Percentiles rank a stretch among this genome's conserved stretches.
These are phyloP conservation scores for Eustalomyia histrio DNA, from an alignment of 2,888 invertebrate genomes.

Conservation along the genomic window DNA sequence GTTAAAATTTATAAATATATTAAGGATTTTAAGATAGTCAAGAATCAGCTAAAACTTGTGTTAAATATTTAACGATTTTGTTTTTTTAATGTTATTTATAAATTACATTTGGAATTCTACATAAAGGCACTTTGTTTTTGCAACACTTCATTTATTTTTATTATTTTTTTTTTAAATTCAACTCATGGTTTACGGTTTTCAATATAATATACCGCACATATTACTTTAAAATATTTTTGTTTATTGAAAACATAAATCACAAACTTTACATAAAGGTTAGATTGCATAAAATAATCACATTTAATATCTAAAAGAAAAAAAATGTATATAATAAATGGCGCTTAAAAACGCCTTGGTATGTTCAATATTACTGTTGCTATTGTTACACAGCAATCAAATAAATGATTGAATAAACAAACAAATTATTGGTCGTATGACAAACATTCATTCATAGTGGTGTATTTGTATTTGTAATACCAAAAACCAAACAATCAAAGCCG, in stretches of 20 bases:
- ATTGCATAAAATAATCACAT: slow-evolving; percentile 42
- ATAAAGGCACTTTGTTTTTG: neutral
- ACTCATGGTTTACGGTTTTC: slow-evolving; percentile 22
- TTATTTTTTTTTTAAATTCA: slow-evolving; percentile 37
- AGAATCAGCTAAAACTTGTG: too few species aligned
- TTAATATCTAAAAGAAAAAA: slow-evolving; percentile 21
- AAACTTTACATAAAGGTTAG: slow-evolving; percentile 25
- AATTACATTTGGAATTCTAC: too few species aligned
- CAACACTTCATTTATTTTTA: neutral
- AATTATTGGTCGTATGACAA: neutral
- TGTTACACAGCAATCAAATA: slow-evolving; percentile 18
- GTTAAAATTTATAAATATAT: too few species aligned
- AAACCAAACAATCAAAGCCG: neutral
- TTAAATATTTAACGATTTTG: too few species aligned
- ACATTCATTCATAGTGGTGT: neutral
- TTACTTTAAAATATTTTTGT: slow-evolving; percentile 13
- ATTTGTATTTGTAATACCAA: neutral
- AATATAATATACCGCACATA: slow-evolving; percentile 26
- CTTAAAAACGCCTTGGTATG: slow-evolving; percentile 56
- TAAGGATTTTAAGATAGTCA: too few species aligned
- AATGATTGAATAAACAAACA: slow-evolving; percentile 33
- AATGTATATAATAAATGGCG: slow-evolving; percentile 34
- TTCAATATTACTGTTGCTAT: slow-evolving; percentile 11
- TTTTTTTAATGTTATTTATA: too few species aligned
- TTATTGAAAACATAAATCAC: slow-evolving; percentile 41